A percentile compares a stretch with the other conserved stretches of the same genome.
These are phyloP conservation scores for Sphecodes monilicornis DNA, from an alignment of 2,888 invertebrate species.

Conservation along the genomic window DNA sequence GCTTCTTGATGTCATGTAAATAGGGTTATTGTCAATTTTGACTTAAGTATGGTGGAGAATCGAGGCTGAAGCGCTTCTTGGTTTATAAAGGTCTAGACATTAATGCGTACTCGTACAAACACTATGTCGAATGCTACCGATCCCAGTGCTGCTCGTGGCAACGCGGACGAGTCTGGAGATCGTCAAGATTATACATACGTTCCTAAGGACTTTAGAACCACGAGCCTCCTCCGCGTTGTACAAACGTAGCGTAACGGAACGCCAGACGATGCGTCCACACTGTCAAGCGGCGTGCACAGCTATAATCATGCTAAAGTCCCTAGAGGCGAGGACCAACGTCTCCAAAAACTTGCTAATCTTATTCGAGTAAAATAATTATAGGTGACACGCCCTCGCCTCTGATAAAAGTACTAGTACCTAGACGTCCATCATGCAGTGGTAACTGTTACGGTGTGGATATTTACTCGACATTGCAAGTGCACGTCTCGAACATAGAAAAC, in stretches of 20 bases:
- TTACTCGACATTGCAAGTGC: conserved; percentile 69
- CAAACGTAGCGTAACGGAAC: conserved; percentile 43
- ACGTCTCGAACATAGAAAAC: conserved; percentile 44
- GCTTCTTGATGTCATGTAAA: neutral
- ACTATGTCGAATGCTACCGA: conserved; percentile 44
- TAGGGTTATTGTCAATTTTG: neutral
- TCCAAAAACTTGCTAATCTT: neutral
- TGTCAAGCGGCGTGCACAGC: conserved; percentile 59
- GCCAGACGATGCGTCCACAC: conserved; percentile 31
- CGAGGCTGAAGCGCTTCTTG: conserved; percentile 52
- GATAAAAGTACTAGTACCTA: conserved; percentile 1
- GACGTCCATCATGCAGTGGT: conserved; percentile 28
- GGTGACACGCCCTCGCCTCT: conserved; percentile 13
- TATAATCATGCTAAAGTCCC: conserved; percentile 52
- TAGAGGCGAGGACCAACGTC: conserved; percentile 29
- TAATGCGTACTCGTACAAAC: conserved; percentile 43
- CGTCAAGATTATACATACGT: neutral
- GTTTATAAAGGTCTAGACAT: conserved; percentile 33
- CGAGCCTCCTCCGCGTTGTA: conserved; percentile 57
- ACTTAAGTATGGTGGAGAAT: neutral
- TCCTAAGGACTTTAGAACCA: conserved; percentile 7
- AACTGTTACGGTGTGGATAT: conserved; percentile 60
- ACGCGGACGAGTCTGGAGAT: conserved; percentile 54
- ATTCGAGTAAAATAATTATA: neutral
- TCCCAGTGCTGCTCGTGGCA: conserved; percentile 45